These are phyloP conservation scores for Xestia sexstrigata DNA, from an alignment of 2,888 invertebrate species.

Conservation along the genomic window DNA sequence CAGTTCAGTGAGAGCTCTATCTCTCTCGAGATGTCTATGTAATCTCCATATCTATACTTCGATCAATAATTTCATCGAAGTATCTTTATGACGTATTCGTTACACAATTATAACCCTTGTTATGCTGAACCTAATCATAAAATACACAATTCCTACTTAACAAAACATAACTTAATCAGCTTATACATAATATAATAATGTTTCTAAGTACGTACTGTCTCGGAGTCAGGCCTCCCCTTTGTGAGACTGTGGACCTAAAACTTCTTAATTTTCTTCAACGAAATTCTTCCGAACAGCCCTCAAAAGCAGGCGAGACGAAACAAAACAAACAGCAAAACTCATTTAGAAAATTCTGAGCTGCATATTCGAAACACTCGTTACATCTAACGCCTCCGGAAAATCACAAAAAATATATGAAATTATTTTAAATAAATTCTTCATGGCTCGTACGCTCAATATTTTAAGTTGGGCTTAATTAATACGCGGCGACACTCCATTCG, in stretches of 20 bases:
- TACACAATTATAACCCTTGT: not conserved
- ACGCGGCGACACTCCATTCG: conserved; percentile 80
- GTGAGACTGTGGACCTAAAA: not conserved
- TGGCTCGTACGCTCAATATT: conserved; percentile 74
- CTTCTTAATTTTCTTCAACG: conserved; percentile 9
- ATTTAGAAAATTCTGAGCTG: conserved; percentile 34
- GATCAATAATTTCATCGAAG: no score
- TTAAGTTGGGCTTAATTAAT: conserved; percentile 86
- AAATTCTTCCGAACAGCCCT: conserved; percentile 1
- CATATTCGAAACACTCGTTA: conserved; percentile 56
- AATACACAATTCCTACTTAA: not conserved
- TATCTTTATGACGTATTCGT: not conserved
- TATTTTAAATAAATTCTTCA: conserved; percentile 68
- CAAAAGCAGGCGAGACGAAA: conserved; percentile 19
- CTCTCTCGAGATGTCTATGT: not conserved
- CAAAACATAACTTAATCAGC: not conserved
- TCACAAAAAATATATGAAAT: conserved; percentile 57
- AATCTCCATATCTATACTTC: not conserved
- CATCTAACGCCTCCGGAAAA: conserved; percentile 61
- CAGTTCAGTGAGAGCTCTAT: conserved; percentile 15
- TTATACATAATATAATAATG: not conserved
- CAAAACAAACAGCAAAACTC: conserved; percentile 41
- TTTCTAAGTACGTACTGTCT: not conserved
- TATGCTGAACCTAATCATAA: not conserved
- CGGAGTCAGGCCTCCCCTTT: not conserved